Base-by-base conservation (phyloP, 2,113 vertebrate species). In the Chlorocebus sabaeus region DNA sequence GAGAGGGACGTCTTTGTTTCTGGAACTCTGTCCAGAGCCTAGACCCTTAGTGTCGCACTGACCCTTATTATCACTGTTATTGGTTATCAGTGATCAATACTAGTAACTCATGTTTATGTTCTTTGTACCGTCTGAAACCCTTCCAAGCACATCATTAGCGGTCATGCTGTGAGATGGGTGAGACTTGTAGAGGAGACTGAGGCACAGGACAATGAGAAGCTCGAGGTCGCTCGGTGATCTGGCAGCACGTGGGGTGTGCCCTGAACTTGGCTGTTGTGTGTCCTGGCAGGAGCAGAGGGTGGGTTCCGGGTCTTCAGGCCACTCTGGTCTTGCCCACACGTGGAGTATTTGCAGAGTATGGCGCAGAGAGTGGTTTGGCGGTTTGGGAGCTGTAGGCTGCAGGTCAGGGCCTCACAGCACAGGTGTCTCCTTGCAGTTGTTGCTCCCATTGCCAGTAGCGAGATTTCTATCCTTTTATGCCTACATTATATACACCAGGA, bases 191-290 rank as follows among this genome's bases (percentile, higher is more conserved):
- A 64, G n/a, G 35, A 89, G 57, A 55, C 83, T 13, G 35, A 50
- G 88, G 35, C 73, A 13, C 0, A 0, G 32, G 20, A 2, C 38
- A 20, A 0, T n/a, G 4, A 59, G 32, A 35, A 38, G 17, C 2
- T 16, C 32, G 8, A 0, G 3, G 6, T 32, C 7, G 1, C 45
- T 2, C 7, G 6, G 20, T 8, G 12, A 10, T 4, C 11, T 0
- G 1, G 40, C 45, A 27, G 57, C 5, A 0, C 4, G 38, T n/a
- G 14, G 10, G 22, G 45, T n/a, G 13, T 16, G 64, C 48, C 61
- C 67, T 0, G 3, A 3, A 11, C 55, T 11, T 35, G 32, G 25
- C 14, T 16, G n/a, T 6, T 30, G 1, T 32, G 22, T 3, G 14
- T 8, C 4, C 25, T 0, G 12, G 10, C 23, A 27, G 50, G 11